Conservation (phyloP, 2,888 invertebrate genomes). For the Timema cristinae region DNA sequence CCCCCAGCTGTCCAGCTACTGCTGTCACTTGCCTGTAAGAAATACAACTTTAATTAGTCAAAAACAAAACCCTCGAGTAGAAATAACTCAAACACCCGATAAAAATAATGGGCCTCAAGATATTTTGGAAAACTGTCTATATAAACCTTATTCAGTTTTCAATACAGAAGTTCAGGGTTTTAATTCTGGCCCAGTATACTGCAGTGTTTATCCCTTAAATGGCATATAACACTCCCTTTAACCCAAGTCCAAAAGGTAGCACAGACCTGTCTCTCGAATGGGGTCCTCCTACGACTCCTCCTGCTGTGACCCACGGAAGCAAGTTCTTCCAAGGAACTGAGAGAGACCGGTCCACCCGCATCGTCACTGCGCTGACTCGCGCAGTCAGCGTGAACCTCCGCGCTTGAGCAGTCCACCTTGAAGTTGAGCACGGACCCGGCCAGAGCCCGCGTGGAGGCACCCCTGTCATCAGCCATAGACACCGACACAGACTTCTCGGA, state of each 20-base stretch:
- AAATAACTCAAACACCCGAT: too few relatives aligned
- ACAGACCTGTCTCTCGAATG: conserved; percentile 39
- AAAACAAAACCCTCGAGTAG: too few relatives aligned
- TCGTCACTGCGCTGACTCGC: conserved; percentile 34
- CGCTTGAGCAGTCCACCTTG: conserved; percentile 46
- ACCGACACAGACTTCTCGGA: conserved; percentile 63
- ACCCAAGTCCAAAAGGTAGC: neutral
- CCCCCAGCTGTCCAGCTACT: conserved; percentile 42
- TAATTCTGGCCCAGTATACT: too few relatives aligned
- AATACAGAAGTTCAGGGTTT: too few relatives aligned
- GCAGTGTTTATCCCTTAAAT: too few relatives aligned
- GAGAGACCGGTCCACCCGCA: conserved; percentile 43
- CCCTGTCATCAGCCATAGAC: conserved; percentile 60
- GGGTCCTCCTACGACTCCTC: conserved; percentile 42
- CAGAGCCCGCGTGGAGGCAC: conserved; percentile 69
- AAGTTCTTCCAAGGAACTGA: conserved; percentile 48
- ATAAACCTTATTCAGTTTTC: too few relatives aligned
- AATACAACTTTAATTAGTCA: too few relatives aligned
- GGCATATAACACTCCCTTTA: too few relatives aligned
- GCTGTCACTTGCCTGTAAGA: conserved; percentile 42
- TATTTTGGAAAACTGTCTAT: too few relatives aligned
- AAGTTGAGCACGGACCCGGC: conserved; percentile 72
- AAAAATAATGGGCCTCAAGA: too few relatives aligned
- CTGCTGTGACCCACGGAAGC: conserved; percentile 36
- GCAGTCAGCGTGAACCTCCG: conserved; percentile 36